Conservation (phyloP, 2,113 vertebrate species). For the Oceanodroma tethys region DNA sequence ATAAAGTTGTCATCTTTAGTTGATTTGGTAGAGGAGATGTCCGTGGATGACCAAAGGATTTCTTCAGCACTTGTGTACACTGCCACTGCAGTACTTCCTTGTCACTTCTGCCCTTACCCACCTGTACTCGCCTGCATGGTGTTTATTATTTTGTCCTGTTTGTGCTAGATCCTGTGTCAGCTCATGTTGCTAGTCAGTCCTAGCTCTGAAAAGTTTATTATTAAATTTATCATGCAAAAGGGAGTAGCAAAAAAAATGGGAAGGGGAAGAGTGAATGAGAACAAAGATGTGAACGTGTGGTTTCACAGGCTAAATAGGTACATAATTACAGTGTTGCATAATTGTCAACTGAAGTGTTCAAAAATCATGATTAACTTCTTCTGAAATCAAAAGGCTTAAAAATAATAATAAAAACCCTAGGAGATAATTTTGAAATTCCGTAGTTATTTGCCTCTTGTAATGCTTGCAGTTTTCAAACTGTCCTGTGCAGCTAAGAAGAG, state of each 20-base stretch:
- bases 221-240: neutral
- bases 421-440: neutral
- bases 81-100: neutral
- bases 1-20: neutral
- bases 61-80: neutral
- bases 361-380: neutral
- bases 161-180: neutral
- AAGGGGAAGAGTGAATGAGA: neutral
- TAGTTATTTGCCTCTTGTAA: neutral
- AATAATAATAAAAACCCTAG: neutral
- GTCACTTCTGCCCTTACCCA: neutral
- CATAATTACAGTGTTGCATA: neutral
- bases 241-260: neutral
- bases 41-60: neutral
- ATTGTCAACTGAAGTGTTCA: neutral
- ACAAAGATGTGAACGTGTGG: neutral
- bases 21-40: neutral
- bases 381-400: neutral
- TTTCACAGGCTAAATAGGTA: neutral
- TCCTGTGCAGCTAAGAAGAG: neutral
- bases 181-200: neutral
- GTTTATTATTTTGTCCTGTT: neutral
- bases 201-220: neutral
- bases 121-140: neutral
- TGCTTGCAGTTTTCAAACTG: neutral